Evolutionary conservation across 1,140 invertebrate genomes (phyloP).

Genomic region (Diuraphis noxia): DNA sequence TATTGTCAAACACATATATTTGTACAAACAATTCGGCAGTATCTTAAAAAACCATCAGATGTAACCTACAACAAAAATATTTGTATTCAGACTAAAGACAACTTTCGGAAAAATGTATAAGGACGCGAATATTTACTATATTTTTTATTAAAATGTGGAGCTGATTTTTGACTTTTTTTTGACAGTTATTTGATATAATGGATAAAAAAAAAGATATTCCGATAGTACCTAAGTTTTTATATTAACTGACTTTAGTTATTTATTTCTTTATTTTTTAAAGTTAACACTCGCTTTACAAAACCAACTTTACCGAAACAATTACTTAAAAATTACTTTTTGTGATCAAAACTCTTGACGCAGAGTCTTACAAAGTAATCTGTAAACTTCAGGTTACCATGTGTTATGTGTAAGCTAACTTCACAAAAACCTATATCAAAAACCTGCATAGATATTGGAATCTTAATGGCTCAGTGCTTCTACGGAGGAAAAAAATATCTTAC

Average conservation of each 20-base stretch:
- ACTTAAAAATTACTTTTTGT: constrained; percentile 30
- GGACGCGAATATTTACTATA: background rate
- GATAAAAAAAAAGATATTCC: background rate
- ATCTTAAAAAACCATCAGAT: constrained; percentile 1
- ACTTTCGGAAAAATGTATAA: background rate
- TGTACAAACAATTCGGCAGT: background rate
- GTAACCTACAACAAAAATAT: background rate
- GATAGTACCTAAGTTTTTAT: background rate
- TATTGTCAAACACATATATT: background rate
- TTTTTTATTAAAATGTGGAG: background rate
- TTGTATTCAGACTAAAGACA: background rate
- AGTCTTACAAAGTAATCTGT: constrained; percentile 25
- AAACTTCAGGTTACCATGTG: background rate
- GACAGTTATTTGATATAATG: background rate
- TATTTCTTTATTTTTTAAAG: background rate
- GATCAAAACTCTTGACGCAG: background rate
- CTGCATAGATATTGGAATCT: background rate
- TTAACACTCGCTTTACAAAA: background rate
- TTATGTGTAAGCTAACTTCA: background rate
- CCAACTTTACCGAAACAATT: constrained; percentile 2
- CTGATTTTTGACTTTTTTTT: background rate
- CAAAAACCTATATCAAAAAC: background rate
- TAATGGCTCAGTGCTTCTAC: background rate
- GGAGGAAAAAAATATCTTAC: background rate
- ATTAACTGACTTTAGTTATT: background rate